A percentile compares a stretch with the other conserved stretches of the same genome.
Evolutionary conservation across 2,113 vertebrate genomes (phyloP).

Genomic region (Lophochroa leadbeateri): DNA sequence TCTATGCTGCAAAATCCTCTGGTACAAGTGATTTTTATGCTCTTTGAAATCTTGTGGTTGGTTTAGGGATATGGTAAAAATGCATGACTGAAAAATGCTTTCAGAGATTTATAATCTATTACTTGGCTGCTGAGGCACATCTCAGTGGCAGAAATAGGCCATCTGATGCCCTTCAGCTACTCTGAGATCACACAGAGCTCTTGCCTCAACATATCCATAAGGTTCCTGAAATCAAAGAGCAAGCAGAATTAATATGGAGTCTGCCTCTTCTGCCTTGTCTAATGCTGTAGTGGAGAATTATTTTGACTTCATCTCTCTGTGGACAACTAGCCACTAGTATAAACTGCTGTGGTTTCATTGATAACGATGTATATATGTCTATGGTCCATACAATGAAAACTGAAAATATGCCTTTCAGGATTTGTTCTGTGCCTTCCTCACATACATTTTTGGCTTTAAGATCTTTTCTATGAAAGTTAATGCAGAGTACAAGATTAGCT

Average conservation of each 20-base stretch:
- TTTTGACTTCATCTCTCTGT: background rate
- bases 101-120: conserved; percentile 43
- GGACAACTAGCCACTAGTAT: background rate
- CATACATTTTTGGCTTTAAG: fast-evolving
- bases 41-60: conserved; percentile 29
- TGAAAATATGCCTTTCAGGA: fast-evolving
- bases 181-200: conserved; percentile 27
- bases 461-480: background rate
- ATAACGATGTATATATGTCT: fast-evolving
- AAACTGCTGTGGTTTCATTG: background rate
- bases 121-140: conserved; percentile 8
- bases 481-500: background rate
- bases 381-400: background rate
- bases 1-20: conserved; percentile 13
- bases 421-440: background rate
- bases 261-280: background rate
- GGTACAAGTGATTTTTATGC: conserved; percentile 43
- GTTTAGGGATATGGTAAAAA: conserved; percentile 20
- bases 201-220: conserved; percentile 8
- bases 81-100: conserved; percentile 39
- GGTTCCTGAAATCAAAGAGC: conserved; percentile 28
- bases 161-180: conserved; percentile 52
- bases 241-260: conserved; percentile 23
- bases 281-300: background rate
- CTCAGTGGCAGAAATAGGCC: conserved; percentile 54